Base-by-base conservation (phyloP, 1,140 invertebrate genomes). In the Drosophila rhopaloa region DNA sequence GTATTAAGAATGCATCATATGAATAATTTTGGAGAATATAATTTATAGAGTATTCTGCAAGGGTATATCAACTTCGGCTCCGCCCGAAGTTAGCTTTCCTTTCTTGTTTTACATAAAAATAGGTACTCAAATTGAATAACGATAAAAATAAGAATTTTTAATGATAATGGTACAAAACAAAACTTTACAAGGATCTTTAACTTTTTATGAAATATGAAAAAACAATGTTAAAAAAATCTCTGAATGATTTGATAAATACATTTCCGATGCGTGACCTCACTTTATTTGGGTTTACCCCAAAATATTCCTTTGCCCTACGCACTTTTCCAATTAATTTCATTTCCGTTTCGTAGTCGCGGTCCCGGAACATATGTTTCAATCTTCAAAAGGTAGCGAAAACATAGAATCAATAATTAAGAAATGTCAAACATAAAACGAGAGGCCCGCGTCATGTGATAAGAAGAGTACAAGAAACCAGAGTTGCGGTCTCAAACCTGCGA, bases 211-310 rank as follows among this genome's bases (percentile, higher is more conserved):
- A 4, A 24, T 24, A 24, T 24, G 24, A 32, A 32, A 32, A 32
- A 6, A 32, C 6, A 32, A 32, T 8, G 6, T 32, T 32, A 2
- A 8, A 32, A 32, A 32, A 32, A 32, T 7, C 6, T 8, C 29
- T 7, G 1, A 32, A 32, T 8, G 6, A 32, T 32, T 8, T 32
- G 5, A 40, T 61, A 24, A 16, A 10, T 6, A 24, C 14, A 10
- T 41, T 37, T 41, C 0, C 11, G 16, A 14, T 14, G 7, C 35
- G 27, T 62, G 53, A 59, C 60, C 54, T 62, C 60, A 59, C 57
- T 43, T 99, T 96, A 94, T 99, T 98, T 35, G 66, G 50, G 44
- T 58, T 55, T 16, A 19, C 47, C n/a, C 29, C 4, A 32, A 24
- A 56, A 61, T 56, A 41, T 56, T 72, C 27, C 40, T 51, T 46